phyloP scores from a whole-genome alignment of 2,113 vertebrate genomes.

The Clarias gariepinus region DNA sequence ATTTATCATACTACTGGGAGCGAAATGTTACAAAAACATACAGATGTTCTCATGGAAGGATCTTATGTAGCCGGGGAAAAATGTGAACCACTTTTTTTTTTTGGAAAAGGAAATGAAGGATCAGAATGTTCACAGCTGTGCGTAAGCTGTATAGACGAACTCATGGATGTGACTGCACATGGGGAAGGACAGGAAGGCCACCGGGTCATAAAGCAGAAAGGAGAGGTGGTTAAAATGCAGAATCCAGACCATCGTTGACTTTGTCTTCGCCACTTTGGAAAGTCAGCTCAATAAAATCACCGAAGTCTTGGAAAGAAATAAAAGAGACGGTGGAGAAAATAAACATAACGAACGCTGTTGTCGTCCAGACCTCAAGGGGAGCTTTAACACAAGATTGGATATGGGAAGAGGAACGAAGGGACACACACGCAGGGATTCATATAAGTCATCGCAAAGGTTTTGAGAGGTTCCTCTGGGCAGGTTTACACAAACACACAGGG shows the following conservation, averaged over 20 bases:
- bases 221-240: background rate
- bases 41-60: constrained; percentile 35
- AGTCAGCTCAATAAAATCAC: background rate
- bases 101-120: constrained; percentile 2
- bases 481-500: constrained; percentile 36
- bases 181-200: background rate
- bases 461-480: constrained; percentile 19
- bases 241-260: background rate
- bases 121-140: constrained; percentile 16
- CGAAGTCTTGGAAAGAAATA: background rate
- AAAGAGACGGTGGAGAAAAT: background rate
- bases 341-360: constrained; percentile 2
- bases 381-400: background rate
- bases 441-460: background rate
- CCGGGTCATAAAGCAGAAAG: background rate
- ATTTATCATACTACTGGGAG: constrained; percentile 22
- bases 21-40: constrained; percentile 8
- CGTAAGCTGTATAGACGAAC: background rate
- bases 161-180: background rate
- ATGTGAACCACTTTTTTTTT: constrained; percentile 15
- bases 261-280: background rate
- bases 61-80: constrained; percentile 20
- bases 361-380: constrained; percentile 23
- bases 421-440: background rate
- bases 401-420: background rate